A percentile compares a stretch with the other conserved stretches of the same genome.
These are phyloP conservation scores for Brachirus orientalis DNA, from an alignment of 2,113 vertebrate species.

Conservation along the genomic window DNA sequence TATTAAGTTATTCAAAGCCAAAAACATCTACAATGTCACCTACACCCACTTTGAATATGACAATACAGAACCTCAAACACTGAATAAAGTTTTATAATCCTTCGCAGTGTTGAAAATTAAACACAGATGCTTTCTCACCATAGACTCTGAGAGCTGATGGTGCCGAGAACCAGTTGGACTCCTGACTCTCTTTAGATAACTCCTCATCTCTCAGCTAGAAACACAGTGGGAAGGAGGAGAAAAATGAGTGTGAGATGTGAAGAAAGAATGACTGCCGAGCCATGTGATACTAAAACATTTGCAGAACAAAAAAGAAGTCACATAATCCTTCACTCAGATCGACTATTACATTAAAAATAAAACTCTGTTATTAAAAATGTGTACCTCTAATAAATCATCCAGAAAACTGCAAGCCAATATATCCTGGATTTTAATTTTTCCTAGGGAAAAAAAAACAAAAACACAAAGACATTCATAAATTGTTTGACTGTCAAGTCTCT, in stretches of 20 bases:
- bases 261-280: background rate
- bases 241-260: background rate
- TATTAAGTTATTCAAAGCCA: too few relatives aligned
- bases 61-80: background rate
- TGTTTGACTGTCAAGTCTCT: too few relatives aligned
- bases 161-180: slow-evolving; percentile 99
- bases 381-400: slow-evolving; percentile 96
- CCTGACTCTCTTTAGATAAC: slow-evolving; percentile 98
- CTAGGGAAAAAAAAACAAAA: slow-evolving; percentile 77
- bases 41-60: too few relatives aligned
- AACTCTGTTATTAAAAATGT: background rate
- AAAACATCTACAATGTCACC: too few relatives aligned
- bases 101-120: background rate
- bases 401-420: slow-evolving; percentile 98
- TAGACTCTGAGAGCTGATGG: slow-evolving; percentile 95
- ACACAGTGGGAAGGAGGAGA: background rate
- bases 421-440: slow-evolving; percentile 99
- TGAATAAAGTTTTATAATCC: background rate
- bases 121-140: slow-evolving; percentile 78
- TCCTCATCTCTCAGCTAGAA: slow-evolving; percentile 95
- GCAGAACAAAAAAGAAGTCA: background rate
- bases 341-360: background rate
- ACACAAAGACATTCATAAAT: background rate
- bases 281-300: background rate
- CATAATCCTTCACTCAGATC: background rate